Base-by-base conservation (phyloP, 2,113 vertebrate genomes). In the Oriolus oriolus region DNA sequence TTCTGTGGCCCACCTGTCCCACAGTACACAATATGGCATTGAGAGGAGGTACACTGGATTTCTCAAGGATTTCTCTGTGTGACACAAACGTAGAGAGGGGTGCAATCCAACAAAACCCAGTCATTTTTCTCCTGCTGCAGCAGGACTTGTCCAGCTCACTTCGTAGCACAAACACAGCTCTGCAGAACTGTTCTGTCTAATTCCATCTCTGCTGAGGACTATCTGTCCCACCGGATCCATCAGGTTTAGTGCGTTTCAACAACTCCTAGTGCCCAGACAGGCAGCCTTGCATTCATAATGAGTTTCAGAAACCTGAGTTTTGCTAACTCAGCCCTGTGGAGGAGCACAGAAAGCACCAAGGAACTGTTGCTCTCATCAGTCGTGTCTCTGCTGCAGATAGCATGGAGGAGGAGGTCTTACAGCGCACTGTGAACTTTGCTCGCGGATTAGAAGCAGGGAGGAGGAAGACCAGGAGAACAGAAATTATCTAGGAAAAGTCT, bases 401-500 rank as follows among this genome's bases (percentile, higher is more conserved):
- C 47, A 90, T 1, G 54, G 71, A 85, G 37, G 37, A 30, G 0
- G 4, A 81, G 30, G 47, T 89, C 35, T 89, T 65, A 56, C n/a
- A 63, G 47, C 7, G 28, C 16, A 30, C 23, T 37, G 9, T 16
- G 56, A 74, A 39, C 50, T 78, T 52, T 14, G 3, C 42, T 49
- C 47, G n/a, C 0, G 0, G 69, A 66, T n/a, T 24, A 74, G 37
- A 87, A 44, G 47, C 41, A 15, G 7, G 2, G 3, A 7, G 10
- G 4, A 39, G 10, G 54, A 68, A 89, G 16, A 83, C 31, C 10
- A 73, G 13, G 33, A 88, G 59, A 50, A 74, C 15, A 66, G 39
- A 63, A 86, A 82, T 73, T 10, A 56, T 9, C 28, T 22, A 49
- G 22, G 74, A 60, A 82, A 71, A 39, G 8, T n/a, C 1, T 85